Evolutionary conservation across 2,888 invertebrate species (phyloP).

Genomic region (Calephelis perditalis): DNA sequence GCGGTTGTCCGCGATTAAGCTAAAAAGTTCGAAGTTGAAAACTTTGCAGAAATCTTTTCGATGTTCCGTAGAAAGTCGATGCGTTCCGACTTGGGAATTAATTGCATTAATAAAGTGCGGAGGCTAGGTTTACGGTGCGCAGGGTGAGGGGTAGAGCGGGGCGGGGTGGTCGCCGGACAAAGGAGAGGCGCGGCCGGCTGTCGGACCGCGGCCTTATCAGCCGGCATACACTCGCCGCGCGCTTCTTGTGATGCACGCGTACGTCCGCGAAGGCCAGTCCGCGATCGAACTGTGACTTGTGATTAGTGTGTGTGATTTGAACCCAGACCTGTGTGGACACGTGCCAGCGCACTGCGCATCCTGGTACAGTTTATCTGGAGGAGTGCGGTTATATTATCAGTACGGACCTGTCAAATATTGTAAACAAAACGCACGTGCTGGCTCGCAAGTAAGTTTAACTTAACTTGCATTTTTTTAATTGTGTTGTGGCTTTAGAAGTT

Average conservation of each 20-base stretch:
- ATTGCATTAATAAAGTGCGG: conserved; percentile 63
- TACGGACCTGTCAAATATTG: conserved; percentile 60
- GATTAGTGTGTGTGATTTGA: conserved; percentile 42
- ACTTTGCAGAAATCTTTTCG: conserved; percentile 34
- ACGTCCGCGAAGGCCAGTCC: conserved; percentile 30
- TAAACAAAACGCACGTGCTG: conserved; percentile 70
- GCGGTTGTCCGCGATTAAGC: conserved; percentile 32
- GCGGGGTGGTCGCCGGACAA: conserved; percentile 58
- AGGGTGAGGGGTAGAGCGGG: conserved; percentile 37
- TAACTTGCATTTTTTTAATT: too few species aligned
- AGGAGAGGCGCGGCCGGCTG: conserved; percentile 72
- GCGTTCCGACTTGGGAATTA: conserved; percentile 50
- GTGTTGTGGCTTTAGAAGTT: too few species aligned
- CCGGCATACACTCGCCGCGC: conserved; percentile 68
- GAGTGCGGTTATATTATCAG: conserved; percentile 43
- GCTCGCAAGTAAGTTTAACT: conserved; percentile 61
- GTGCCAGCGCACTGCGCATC: conserved; percentile 57
- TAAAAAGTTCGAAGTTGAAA: conserved; percentile 37
- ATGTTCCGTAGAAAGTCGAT: conserved; percentile 43
- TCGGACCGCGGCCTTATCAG: conserved; percentile 64
- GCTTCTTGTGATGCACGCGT: conserved; percentile 60
- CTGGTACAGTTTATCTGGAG: conserved; percentile 44
- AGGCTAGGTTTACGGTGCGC: conserved; percentile 55
- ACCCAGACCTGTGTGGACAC: conserved; percentile 43
- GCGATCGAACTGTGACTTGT: conserved; percentile 44